These are phyloP conservation scores for Panurus biarmicus DNA, from an alignment of 2,113 vertebrate genomes.

Conservation along the genomic window DNA sequence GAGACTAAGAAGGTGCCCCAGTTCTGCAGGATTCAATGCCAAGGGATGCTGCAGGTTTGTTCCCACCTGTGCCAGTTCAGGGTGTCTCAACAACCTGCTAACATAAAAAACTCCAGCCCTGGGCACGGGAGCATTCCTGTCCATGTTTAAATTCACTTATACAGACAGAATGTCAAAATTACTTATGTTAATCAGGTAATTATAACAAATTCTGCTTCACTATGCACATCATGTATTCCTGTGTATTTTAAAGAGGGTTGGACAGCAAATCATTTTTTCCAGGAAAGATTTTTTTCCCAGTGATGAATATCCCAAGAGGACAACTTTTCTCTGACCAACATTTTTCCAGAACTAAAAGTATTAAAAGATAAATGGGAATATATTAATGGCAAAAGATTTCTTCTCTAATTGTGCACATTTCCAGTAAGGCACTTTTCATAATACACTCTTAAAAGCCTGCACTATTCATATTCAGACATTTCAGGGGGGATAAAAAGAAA, in stretches of 20 bases:
- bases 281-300: neutral
- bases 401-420: neutral
- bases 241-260: neutral
- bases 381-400: neutral
- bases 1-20: neutral
- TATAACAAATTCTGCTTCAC: neutral
- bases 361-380: neutral
- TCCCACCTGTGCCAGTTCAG: neutral
- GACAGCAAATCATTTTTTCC: neutral
- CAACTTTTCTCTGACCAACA: neutral
- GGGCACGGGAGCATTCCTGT: neutral
- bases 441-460: neutral
- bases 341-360: neutral
- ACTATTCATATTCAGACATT: neutral
- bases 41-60: neutral
- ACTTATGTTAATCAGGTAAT: neutral
- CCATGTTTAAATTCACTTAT: neutral
- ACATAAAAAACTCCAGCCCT: neutral
- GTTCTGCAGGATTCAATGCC: neutral
- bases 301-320: neutral
- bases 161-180: neutral
- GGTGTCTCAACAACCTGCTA: neutral
- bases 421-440: neutral
- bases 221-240: neutral
- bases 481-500: neutral